Base-by-base conservation (phyloP, 2,888 invertebrate genomes). In the Eremobia ochroleuca region DNA sequence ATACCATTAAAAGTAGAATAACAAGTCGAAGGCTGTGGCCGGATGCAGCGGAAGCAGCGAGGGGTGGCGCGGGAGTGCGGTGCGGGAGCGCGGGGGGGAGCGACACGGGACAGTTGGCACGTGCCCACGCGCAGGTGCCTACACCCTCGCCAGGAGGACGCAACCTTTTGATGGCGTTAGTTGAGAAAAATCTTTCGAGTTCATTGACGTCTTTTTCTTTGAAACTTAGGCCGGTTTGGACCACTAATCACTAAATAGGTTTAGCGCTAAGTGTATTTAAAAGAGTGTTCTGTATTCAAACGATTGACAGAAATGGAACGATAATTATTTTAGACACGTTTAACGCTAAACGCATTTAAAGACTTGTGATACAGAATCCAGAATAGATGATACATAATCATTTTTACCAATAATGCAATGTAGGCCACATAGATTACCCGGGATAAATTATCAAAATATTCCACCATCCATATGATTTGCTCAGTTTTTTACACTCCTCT, bases 101-200 rank as follows among this genome's bases (percentile, higher is more conserved):
- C 82, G 91, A 91, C 85, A 91, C 90, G 92, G 94, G 93, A 92
- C 95, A 94, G 95, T 95, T 95, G 95, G 95, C 95, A 93, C 96
- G 96, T 95, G 96, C 96, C 94, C 93, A 81, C 81, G 94, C 94
- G 95, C 96, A 96, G 96, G 96, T 96, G 96, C 92, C 91, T 90
- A 85, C 87, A 87, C 88, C 87, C 89, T 86, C 81, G 78, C 11
- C 92, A 91, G 93, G 87, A 86, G 79, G 58, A 1, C 5, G 4
- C 79, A 93, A 93, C 92, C 43, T n/a, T 77, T 40, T 73, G 34
- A 52, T 1, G n/a, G 43, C 6, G 78, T 80, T 82, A 49, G 75
- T 76, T 15, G 0, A 58, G 66, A 52, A 1, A n/a, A 49, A 34
- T 55, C 66, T 71, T 62, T 34, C n/a, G 21, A 11, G 21, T 59